phyloP scores from a whole-genome alignment of 2,888 invertebrate genomes.

The Microplitis deprimator region DNA sequence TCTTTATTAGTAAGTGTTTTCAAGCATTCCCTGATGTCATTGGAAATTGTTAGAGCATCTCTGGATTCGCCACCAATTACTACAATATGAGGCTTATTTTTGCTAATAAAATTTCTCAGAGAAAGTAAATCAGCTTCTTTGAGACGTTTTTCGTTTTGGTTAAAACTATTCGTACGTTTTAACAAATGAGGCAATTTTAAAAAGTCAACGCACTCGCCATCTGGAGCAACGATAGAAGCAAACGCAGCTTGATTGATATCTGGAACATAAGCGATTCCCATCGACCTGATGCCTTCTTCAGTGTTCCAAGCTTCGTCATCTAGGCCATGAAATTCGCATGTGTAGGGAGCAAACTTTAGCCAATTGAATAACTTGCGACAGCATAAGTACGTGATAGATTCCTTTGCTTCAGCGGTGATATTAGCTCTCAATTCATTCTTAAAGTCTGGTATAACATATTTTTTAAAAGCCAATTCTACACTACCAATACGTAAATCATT shows the following conservation, averaged over 20 bases:
- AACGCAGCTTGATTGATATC: constrained; percentile 90
- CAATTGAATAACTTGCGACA: constrained; percentile 91
- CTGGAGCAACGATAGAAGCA: constrained; percentile 87
- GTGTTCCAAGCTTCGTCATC: constrained; percentile 95
- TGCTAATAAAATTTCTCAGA: constrained; percentile 85
- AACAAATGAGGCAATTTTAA: constrained; percentile 89
- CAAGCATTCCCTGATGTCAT: constrained; percentile 83
- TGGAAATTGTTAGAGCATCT: constrained; percentile 86
- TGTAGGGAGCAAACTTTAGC: constrained; percentile 90
- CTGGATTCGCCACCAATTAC: constrained; percentile 92
- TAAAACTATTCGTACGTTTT: constrained; percentile 83
- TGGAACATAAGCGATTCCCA: constrained; percentile 91
- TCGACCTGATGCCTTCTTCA: constrained; percentile 85
- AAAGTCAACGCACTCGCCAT: constrained; percentile 94
- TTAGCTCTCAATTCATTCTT: constrained; percentile 87
- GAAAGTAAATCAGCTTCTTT: constrained; percentile 80
- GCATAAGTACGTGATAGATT: constrained; percentile 86
- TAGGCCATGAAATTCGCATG: constrained; percentile 76
- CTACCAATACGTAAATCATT: constrained; percentile 90
- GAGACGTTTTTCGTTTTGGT: constrained; percentile 78
- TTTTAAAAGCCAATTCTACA: constrained; percentile 88
- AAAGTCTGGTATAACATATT: constrained; percentile 91
- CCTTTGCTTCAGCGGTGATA: constrained; percentile 89
- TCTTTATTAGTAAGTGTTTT: constrained; percentile 85
- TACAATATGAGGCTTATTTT: constrained; percentile 95